Base-by-base conservation (phyloP, 1,140 invertebrate genomes). In the Hesperophylax magnus region DNA sequence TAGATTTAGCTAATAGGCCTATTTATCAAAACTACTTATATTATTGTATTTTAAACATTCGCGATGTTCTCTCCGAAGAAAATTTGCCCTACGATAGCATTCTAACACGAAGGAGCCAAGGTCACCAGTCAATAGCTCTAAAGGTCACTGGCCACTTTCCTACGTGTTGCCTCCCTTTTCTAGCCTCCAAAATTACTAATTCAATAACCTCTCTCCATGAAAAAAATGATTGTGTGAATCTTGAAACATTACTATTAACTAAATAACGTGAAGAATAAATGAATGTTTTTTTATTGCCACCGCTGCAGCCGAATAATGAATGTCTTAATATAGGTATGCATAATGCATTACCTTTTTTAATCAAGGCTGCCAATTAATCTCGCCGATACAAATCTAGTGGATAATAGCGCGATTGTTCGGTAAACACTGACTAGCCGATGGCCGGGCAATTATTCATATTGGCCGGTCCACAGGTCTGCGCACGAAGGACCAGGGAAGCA, bases 281-380 rank as follows among this genome's bases (percentile, higher is more conserved):
- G n/a, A n/a, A 8, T 39, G 1, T 14, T 0, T 11, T 1, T 47
- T 61, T 61, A 27, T 18, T 39, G 53, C 39, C 18, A 72, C 39
- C 52, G 52, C 47, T 74, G 71, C 53, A 74, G n/a, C 24, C 18
- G 14, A 8, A 31, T 39, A 54, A 74, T 27, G 71, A 53, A 74
- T 18, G 47, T 22, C 71, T 54, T 54, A 54, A 56, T 74, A 20
- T 18, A 58, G 20, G 34, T 76, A 56, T 39, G 72, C 56, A 60
- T 39, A 39, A 61, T 60, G 72, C 72, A 60, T 60, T 76, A 76
- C 72, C 72, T 60, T 76, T 60, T 76, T 47, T 27, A 24, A 76
- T 76, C 72, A 60, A 76, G 72, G 54, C 31, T 31, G n/a, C 54
- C 72, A 60, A 76, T 76, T 76, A 76, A 76, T 76, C 22, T 56